phyloP scores from a whole-genome alignment of 1,140 invertebrate genomes.

The Protaetia brevitarsis region DNA sequence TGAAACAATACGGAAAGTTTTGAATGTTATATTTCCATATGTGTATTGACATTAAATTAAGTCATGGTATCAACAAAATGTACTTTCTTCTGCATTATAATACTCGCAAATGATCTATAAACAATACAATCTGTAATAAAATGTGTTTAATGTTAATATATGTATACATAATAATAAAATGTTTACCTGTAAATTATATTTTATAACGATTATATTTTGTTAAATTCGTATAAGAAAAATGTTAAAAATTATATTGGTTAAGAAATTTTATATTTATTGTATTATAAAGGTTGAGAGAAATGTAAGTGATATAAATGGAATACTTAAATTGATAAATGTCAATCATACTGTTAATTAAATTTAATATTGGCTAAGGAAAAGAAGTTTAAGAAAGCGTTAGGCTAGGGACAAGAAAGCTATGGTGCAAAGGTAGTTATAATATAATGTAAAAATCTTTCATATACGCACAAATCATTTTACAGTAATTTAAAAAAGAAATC shows the following conservation, averaged over 20 bases:
- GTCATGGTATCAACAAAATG: background rate
- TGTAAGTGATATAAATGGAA: no score
- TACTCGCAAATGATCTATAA: constrained; percentile 8
- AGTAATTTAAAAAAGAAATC: no score
- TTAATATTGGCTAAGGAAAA: no score
- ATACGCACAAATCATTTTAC: background rate
- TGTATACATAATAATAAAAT: background rate
- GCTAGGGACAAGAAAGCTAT: background rate
- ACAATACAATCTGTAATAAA: no score
- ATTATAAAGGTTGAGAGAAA: no score
- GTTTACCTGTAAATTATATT: background rate
- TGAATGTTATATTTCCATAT: background rate
- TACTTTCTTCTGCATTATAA: background rate
- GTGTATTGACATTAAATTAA: background rate
- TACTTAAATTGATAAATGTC: no score
- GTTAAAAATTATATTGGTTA: constrained; percentile 16
- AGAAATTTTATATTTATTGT: background rate
- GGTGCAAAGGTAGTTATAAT: background rate
- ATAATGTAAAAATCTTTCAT: background rate
- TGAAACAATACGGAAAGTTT: background rate
- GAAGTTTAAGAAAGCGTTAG: background rate
- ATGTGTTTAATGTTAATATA: background rate
- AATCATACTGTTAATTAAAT: no score
- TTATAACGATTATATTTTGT: background rate
- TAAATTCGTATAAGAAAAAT: background rate